Evolutionary conservation across 2,888 invertebrate species (phyloP), one percentile per base, ranked within the genome.

Genomic region (Papilio protenor): DNA sequence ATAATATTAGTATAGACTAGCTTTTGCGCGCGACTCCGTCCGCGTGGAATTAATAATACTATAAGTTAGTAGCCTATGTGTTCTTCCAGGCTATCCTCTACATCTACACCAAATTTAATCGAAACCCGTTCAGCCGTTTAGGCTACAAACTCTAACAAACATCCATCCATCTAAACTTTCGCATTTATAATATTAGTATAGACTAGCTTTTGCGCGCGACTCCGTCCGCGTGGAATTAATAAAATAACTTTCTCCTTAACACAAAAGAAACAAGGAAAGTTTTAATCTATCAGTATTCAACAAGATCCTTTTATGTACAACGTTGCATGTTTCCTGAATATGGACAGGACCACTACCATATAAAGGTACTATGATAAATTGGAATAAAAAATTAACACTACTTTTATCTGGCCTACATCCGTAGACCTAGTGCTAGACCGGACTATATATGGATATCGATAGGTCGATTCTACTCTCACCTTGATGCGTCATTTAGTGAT

Each of bases 191-290:
- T 40, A 8, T 40, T 33, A 33, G 33, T 33, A 27, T n/a, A n/a
- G n/a, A n/a, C n/a, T n/a, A n/a, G n/a, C n/a, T n/a, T n/a, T n/a
- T n/a, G n/a, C n/a, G n/a, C n/a, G n/a, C n/a, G n/a, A n/a, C n/a
- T n/a, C n/a, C n/a, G n/a, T n/a, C n/a, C n/a, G n/a, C n/a, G n/a
- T n/a, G n/a, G n/a, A n/a, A n/a, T 27, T 16, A 61, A 4, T 64
- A 40, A 64, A 14, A 64, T 3, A 23, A 81, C 79, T 81, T 81
- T 81, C 81, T 80, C 81, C 73, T 18, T 70, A 18, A n/a, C 59
- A 64, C 40, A 64, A 33, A 64, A 64, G 61, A 16, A 40, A 64
- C 33, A 75, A 49, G 16, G 33, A 64, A 72, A 61, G 33, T 18
- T 23, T 72, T 21, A n/a, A 40, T 59, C 49, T 47, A 64, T 23